A percentile compares a stretch with the other conserved stretches of the same genome.
Conservation (phyloP, 2,113 vertebrate species). For the Sinosuthora webbiana region DNA sequence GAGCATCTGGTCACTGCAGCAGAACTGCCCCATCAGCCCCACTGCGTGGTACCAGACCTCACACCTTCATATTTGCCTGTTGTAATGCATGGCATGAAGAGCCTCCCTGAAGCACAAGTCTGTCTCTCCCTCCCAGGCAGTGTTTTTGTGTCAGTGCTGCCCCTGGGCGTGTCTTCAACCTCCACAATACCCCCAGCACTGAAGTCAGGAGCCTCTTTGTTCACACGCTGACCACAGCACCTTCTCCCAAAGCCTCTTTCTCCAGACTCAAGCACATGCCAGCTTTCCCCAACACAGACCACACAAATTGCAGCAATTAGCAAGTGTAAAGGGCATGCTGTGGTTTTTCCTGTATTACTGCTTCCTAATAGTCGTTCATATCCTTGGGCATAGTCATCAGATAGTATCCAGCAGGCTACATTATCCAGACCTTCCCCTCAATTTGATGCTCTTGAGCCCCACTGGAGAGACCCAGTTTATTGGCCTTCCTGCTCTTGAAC, state of each 20-base stretch:
- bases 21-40: background rate
- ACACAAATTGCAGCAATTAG: slow-evolving; percentile 51
- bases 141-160: background rate
- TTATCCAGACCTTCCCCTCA: background rate
- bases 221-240: background rate
- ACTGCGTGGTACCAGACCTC: accelerated
- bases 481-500: background rate
- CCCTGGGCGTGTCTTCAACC: background rate
- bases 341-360: slow-evolving; percentile 2
- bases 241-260: background rate
- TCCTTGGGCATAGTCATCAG: background rate
- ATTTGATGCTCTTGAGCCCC: background rate
- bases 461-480: background rate
- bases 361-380: background rate
- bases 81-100: background rate
- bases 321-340: slow-evolving; percentile 21
- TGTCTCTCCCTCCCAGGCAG: background rate
- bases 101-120: background rate
- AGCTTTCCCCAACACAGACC: background rate
- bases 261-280: background rate
- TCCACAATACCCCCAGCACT: background rate
- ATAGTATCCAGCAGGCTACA: background rate
- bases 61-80: background rate
- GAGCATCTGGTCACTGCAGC: background rate
- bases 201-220: background rate